These are phyloP conservation scores for Phataginus tricuspis DNA, from an alignment of 2,797 vertebrate species.

Conservation along the genomic window DNA sequence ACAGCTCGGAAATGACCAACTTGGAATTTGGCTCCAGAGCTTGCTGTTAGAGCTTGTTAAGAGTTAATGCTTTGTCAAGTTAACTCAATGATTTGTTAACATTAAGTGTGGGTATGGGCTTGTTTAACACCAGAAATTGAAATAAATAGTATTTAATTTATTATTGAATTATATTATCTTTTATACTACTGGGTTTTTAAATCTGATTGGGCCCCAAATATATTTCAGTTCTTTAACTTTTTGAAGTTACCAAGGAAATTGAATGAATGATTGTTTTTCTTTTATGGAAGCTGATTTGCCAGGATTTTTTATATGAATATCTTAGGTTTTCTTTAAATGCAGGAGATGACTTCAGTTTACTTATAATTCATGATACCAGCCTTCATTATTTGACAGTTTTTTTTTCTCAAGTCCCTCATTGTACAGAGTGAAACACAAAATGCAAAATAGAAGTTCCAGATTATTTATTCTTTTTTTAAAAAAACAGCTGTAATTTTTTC, in stretches of 20 bases:
- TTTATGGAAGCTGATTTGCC: slow-evolving; percentile 27
- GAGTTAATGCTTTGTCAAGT: background rate
- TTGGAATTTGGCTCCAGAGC: background rate
- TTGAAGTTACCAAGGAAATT: slow-evolving; percentile 39
- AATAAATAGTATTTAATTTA: slow-evolving; percentile 19
- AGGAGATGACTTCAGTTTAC: background rate
- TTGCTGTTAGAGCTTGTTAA: background rate
- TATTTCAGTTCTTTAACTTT: slow-evolving; percentile 1
- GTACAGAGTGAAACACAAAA: background rate
- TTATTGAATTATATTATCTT: background rate
- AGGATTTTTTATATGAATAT: background rate
- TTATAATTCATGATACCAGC: background rate
- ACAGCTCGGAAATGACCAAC: background rate
- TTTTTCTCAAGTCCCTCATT: background rate
- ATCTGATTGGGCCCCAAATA: background rate
- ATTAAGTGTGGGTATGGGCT: background rate
- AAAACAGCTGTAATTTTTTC: background rate
- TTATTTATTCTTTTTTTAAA: background rate
- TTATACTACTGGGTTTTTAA: background rate
- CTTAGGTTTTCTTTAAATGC: background rate
- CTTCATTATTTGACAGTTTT: background rate
- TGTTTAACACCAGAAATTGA: background rate
- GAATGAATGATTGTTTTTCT: background rate
- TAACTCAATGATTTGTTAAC: background rate
- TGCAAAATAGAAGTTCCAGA: background rate